Conservation (phyloP, 2,888 invertebrate genomes). For the Cremastinae sp. region DNA sequence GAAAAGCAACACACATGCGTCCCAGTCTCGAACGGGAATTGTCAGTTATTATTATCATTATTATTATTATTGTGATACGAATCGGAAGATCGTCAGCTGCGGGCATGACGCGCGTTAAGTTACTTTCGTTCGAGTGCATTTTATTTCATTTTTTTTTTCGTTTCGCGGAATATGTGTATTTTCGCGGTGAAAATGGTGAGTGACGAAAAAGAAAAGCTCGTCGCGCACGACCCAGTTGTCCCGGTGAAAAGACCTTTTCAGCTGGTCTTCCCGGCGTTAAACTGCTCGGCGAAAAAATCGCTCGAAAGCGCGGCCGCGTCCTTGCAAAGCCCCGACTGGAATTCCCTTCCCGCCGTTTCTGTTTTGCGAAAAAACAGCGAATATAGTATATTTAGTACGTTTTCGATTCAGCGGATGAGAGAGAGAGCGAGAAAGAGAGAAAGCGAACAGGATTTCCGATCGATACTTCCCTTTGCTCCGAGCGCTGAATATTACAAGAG, state of each 20-base stretch:
- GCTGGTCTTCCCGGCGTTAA: constrained; percentile 45
- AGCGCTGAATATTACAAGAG: background rate
- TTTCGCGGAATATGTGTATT: background rate
- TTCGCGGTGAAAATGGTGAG: constrained; percentile 1
- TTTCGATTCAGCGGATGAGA: background rate
- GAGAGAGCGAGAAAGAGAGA: constrained; percentile 1
- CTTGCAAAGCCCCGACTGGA: background rate
- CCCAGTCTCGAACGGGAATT: background rate
- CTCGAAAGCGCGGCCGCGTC: constrained; percentile 14
- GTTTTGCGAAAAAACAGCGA: background rate
- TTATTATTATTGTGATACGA: constrained; percentile 2
- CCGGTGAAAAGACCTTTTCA: constrained; percentile 53
- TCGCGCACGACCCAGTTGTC: constrained; percentile 58
- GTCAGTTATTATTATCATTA: background rate
- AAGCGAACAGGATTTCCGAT: constrained; percentile 17
- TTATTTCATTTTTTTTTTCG: background rate
- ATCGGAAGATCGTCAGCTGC: constrained; percentile 29
- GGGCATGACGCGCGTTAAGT: constrained; percentile 33
- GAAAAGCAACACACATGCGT: background rate
- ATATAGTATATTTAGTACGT: background rate
- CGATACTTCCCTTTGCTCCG: constrained; percentile 2
- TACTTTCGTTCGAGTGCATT: constrained; percentile 24
- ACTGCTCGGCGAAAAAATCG: constrained; percentile 40
- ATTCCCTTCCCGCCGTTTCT: background rate
- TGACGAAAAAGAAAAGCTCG: constrained; percentile 16